Evolutionary conservation across 2,888 invertebrate species (phyloP), one percentile per base, ranked within the genome.

Genomic region (Drosophila merina): DNA sequence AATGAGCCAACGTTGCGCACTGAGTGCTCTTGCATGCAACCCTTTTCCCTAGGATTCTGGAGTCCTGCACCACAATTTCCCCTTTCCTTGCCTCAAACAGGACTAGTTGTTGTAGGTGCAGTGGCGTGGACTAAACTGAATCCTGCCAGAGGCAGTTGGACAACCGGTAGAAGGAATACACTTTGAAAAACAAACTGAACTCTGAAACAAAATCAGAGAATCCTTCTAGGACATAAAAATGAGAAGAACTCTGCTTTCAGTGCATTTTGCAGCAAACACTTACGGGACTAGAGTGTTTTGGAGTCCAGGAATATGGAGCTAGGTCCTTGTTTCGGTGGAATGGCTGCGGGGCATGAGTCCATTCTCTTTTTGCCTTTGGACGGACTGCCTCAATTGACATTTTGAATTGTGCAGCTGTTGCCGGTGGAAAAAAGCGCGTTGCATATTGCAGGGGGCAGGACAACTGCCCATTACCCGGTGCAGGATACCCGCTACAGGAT

Each of bases 311-410:
- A 38, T 54, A 66, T 54, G 55, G 70, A 66, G 58, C 40, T 33
- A 20, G 47, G 57, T 55, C 26, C 45, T 45, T 49, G 45, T 45
- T n/a, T 44, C 42, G 57, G 55, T 57, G 63, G 57, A 42, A 30
- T 49, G 64, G 83, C 88, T 78, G 57, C 49, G 79, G 88, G 79
- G 79, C 88, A 25, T 62, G 60, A 9, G 64, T 68, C 68, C 68
- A 51, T 55, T 59, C 57, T 26, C 26, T 33, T 72, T 72, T 50
- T 57, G 70, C 72, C 58, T 62, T 57, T 62, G 77, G 85, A 72
- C 71, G 72, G 72, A 85, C 81, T 82, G 88, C 79, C 84, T 89
- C 87, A 89, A 86, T 86, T 89, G 89, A 88, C 89, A 89, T 86
- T 88, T 89, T 85, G 89, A 83, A 89, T 85, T 84, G 83, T 87